Evolutionary conservation across 2,113 vertebrate genomes (phyloP).

Genomic region (Pelodiscus sinensis): DNA sequence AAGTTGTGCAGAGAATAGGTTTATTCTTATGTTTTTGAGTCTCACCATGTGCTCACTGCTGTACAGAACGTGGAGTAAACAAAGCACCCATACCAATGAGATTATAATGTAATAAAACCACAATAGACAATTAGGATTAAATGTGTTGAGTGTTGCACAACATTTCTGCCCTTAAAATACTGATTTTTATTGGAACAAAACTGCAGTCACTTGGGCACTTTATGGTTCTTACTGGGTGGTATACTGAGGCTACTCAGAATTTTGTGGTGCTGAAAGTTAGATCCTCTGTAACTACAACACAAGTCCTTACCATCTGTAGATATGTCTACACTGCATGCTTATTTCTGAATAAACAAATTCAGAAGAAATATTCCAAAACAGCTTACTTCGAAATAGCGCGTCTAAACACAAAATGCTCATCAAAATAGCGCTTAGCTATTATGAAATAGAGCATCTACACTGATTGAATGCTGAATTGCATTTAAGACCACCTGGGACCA

Average conservation of each 20-base stretch:
- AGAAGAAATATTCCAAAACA: too few species aligned
- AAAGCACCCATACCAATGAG: not conserved
- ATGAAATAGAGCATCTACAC: too few species aligned
- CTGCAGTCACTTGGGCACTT: not conserved
- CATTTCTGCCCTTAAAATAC: not conserved
- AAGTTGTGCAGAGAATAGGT: not conserved
- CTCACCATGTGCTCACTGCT: not conserved
- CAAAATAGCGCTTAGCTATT: too few species aligned
- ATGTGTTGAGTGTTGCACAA: accelerated
- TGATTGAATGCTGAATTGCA: too few species aligned
- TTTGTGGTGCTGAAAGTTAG: not conserved
- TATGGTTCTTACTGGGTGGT: not conserved
- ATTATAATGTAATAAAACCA: not conserved
- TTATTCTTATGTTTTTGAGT: not conserved
- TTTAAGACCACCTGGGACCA: too few species aligned
- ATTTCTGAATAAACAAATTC: too few species aligned
- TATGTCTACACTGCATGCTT: too few species aligned
- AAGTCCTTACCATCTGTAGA: not conserved
- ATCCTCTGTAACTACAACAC: not conserved
- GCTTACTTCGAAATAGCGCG: too few species aligned
- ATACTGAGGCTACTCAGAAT: not conserved
- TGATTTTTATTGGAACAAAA: not conserved
- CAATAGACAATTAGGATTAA: not conserved
- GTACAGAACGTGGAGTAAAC: not conserved
- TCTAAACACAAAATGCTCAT: too few species aligned